Percentiles rank a stretch among this genome's conserved stretches.
Conservation (phyloP, 2,888 invertebrate species). For the Tachina fera region DNA sequence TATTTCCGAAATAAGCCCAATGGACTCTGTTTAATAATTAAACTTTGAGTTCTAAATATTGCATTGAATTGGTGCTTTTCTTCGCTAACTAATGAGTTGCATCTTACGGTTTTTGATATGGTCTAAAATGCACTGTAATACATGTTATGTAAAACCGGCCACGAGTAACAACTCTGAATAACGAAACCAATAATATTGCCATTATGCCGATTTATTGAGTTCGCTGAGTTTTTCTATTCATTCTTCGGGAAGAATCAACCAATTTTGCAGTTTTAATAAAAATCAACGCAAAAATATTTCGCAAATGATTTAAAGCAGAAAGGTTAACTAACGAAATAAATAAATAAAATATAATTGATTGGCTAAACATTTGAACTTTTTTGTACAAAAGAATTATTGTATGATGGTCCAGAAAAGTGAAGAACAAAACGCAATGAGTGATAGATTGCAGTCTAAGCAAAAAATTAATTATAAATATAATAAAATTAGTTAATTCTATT, state of each 20-base stretch:
- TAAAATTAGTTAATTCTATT: no score
- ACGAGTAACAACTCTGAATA: conserved; percentile 23
- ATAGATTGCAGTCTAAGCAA: not conserved
- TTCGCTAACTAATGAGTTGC: no score
- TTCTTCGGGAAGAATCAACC: conserved; percentile 69
- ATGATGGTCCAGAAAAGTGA: not conserved
- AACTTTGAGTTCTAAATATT: not conserved
- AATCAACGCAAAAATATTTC: conserved; percentile 51
- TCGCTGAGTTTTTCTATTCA: conserved; percentile 69
- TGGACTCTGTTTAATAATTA: no score
- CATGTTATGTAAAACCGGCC: conserved; percentile 10
- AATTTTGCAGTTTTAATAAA: conserved; percentile 66
- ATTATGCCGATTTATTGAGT: conserved; percentile 69
- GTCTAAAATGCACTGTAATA: no score
- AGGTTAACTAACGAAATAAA: conserved; percentile 58
- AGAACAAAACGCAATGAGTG: not conserved
- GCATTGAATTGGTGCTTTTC: not conserved
- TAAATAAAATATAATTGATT: not conserved
- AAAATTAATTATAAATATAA: no score
- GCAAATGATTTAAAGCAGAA: conserved; percentile 36
- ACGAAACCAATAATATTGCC: conserved; percentile 62
- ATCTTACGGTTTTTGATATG: no score
- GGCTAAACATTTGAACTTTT: not conserved
- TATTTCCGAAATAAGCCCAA: no score
- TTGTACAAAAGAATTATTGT: conserved; percentile 1